Percentiles rank a stretch among this genome's conserved stretches.
phyloP scores from a whole-genome alignment of 2,113 vertebrate species.

The Canis aureus region DNA sequence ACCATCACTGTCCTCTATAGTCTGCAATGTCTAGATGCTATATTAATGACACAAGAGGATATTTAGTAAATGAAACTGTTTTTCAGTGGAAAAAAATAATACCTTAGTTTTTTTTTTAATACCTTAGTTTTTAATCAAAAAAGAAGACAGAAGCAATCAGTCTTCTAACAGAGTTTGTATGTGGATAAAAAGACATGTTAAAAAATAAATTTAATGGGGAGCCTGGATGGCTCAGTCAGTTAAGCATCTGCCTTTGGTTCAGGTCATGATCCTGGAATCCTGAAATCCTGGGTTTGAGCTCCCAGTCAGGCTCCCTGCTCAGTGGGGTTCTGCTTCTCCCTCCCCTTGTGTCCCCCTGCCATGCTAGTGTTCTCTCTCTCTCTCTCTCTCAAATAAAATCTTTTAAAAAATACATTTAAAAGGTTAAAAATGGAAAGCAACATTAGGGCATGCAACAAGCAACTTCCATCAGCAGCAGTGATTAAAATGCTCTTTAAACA shows the following conservation, averaged over 20 bases:
- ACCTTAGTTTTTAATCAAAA: neutral
- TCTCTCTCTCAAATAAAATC: too few relatives aligned
- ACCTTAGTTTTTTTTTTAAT: neutral
- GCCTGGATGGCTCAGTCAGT: too few relatives aligned
- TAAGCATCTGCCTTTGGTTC: too few relatives aligned
- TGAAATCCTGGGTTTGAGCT: too few relatives aligned
- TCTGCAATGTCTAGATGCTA: neutral
- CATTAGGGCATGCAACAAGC: neutral
- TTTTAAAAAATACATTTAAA: neutral
- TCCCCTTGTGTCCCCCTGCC: too few relatives aligned
- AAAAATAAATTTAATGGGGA: neutral
- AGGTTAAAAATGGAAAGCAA: slow-evolving; percentile 11
- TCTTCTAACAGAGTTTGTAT: neutral
- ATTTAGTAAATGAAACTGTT: neutral
- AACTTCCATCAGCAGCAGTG: slow-evolving; percentile 1
- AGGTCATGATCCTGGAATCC: too few relatives aligned
- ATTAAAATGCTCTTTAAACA: slow-evolving; percentile 39
- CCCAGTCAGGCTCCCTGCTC: too few relatives aligned
- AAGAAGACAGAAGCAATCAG: neutral
- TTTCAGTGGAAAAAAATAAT: neutral
- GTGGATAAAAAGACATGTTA: neutral
- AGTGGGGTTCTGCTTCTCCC: too few relatives aligned
- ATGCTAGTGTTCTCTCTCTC: too few relatives aligned
- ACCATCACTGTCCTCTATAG: neutral
- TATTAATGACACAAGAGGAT: neutral